Conservation (phyloP, 2,888 invertebrate species). For the Branchellion lobata region DNA sequence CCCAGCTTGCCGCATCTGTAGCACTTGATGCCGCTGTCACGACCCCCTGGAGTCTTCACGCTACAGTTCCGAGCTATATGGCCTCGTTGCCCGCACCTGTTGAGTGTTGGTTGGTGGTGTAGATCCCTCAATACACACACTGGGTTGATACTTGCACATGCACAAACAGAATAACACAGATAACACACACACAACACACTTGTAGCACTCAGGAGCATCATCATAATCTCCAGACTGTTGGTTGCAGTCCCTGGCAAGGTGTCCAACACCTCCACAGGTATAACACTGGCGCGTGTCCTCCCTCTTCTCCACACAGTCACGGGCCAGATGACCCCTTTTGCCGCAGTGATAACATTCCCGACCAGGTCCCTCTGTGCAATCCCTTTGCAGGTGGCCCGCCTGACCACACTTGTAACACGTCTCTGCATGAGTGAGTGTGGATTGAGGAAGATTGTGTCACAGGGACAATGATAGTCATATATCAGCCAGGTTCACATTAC, state of each 20-base stretch:
- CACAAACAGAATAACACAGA: neutral
- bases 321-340: constrained; percentile 58
- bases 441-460: neutral
- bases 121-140: constrained; percentile 28
- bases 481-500: neutral
- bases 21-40: constrained; percentile 44
- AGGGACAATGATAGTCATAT: neutral
- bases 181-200: constrained; percentile 68
- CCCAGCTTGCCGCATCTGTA: constrained; percentile 79
- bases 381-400: constrained; percentile 84
- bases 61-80: constrained; percentile 58
- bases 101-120: too few species aligned
- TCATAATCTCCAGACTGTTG: constrained; percentile 72
- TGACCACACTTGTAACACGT: constrained; percentile 64
- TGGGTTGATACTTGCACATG: too few species aligned
- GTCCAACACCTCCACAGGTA: constrained; percentile 78
- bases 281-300: constrained; percentile 49
- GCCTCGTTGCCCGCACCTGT: constrained; percentile 56
- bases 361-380: constrained; percentile 73
- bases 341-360: constrained; percentile 49
- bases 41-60: neutral
- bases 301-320: constrained; percentile 65
- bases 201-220: constrained; percentile 57
- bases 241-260: constrained; percentile 50
- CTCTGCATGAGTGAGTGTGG: constrained; percentile 60